Evolutionary conservation across 1,140 invertebrate genomes (phyloP).

Genomic region (Sarcophaga peregrina): DNA sequence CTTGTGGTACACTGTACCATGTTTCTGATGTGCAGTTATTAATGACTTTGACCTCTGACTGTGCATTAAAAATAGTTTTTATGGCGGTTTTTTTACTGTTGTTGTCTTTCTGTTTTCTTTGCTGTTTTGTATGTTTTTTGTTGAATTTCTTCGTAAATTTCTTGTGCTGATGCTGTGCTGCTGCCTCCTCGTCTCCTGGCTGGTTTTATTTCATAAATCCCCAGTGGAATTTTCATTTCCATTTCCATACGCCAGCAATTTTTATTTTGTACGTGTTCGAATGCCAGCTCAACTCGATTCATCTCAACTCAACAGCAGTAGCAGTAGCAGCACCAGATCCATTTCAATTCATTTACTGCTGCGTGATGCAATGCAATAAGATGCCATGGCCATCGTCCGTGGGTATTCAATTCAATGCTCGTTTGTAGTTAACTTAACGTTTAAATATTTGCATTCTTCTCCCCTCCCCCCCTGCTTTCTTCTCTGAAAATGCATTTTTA

Average conservation of each 20-base stretch:
- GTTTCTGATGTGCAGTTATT: conserved; percentile 5
- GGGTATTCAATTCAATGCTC: too few species aligned
- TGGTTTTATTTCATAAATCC: background rate
- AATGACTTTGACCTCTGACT: conserved; percentile 24
- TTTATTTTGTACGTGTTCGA: background rate
- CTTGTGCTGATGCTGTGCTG: too few species aligned
- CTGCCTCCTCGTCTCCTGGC: too few species aligned
- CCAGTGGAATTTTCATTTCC: background rate
- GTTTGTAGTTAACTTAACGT: too few species aligned
- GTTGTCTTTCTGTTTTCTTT: background rate
- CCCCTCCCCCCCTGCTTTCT: too few species aligned
- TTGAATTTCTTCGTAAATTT: background rate
- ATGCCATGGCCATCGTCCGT: too few species aligned
- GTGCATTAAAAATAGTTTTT: background rate
- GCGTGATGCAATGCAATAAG: too few species aligned
- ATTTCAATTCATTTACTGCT: too few species aligned
- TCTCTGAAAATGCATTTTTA: too few species aligned
- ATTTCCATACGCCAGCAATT: background rate
- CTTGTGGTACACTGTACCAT: background rate
- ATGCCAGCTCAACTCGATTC: background rate
- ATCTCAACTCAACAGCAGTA: background rate
- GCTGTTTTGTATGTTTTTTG: background rate
- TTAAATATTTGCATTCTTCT: too few species aligned
- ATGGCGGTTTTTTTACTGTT: too few species aligned
- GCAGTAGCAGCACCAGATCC: too few species aligned